Evolutionary conservation across 2,113 vertebrate species (phyloP).

Genomic region (Dolichallabes microphthalmus): DNA sequence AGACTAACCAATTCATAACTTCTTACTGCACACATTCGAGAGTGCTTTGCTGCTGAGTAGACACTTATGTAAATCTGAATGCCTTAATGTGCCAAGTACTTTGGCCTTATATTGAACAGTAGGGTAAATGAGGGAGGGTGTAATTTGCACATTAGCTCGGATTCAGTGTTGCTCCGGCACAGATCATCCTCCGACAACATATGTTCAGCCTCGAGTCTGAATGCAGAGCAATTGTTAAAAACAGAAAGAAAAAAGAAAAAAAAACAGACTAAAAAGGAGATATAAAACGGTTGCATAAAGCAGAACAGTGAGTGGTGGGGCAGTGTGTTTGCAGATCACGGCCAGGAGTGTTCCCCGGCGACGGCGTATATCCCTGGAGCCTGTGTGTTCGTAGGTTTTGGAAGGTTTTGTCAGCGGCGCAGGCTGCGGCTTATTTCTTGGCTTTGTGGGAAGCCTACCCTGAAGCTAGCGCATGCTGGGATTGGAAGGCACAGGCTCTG

Average conservation of each 20-base stretch:
- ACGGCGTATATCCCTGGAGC: slow-evolving; percentile 53
- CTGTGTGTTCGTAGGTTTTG: slow-evolving; percentile 57
- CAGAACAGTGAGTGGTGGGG: slow-evolving; percentile 51
- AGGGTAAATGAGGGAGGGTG: slow-evolving; percentile 17
- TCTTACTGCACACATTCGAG: neutral
- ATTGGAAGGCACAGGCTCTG: slow-evolving; percentile 23
- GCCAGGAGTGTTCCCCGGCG: slow-evolving; percentile 26
- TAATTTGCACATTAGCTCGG: slow-evolving; percentile 16
- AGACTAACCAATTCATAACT: slow-evolving; percentile 3
- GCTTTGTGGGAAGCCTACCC: slow-evolving; percentile 50
- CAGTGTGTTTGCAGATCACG: slow-evolving; percentile 56
- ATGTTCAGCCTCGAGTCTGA: neutral
- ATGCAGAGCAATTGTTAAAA: slow-evolving; percentile 14
- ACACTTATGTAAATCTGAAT: slow-evolving; percentile 26
- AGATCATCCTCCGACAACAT: slow-evolving; percentile 10
- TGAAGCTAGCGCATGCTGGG: slow-evolving; percentile 50
- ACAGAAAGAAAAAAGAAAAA: neutral
- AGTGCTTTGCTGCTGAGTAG: slow-evolving; percentile 13
- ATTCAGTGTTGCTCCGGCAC: slow-evolving; percentile 27
- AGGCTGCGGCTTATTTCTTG: slow-evolving; percentile 61
- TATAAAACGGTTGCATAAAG: slow-evolving; percentile 44
- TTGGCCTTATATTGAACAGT: slow-evolving; percentile 11
- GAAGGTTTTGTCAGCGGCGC: slow-evolving; percentile 58
- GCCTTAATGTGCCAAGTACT: slow-evolving; percentile 12
- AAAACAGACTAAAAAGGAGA: slow-evolving; percentile 51